Evolutionary conservation across 2,888 invertebrate genomes (phyloP).

Genomic region (Noctua janthina): DNA sequence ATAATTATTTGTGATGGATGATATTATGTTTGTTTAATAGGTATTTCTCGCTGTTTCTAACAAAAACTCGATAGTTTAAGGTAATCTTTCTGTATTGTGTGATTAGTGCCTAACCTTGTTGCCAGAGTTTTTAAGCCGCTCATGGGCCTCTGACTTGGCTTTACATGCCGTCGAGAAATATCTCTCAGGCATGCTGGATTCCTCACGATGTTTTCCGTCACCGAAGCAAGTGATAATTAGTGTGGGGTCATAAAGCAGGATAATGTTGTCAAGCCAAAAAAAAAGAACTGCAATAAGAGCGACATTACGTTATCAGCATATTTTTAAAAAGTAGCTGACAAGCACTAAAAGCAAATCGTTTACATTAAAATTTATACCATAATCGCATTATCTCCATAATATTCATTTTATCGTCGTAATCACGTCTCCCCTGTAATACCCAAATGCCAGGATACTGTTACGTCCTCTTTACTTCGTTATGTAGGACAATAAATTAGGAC

Average conservation of each 20-base stretch:
- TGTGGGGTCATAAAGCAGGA: background rate
- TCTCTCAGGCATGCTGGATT: too few relatives aligned
- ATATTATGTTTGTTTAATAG: too few relatives aligned
- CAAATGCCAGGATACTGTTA: constrained; percentile 66
- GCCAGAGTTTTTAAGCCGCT: too few relatives aligned
- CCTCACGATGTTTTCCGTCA: too few relatives aligned
- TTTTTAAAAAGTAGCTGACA: constrained; percentile 13
- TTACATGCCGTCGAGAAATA: too few relatives aligned
- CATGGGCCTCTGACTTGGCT: too few relatives aligned
- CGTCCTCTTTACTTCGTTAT: constrained; percentile 63
- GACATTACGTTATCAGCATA: background rate
- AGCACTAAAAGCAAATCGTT: constrained; percentile 40
- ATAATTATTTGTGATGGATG: too few relatives aligned
- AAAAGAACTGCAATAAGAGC: constrained; percentile 4
- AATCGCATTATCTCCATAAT: constrained; percentile 46
- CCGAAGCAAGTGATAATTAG: too few relatives aligned
- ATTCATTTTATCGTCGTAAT: constrained; percentile 62
- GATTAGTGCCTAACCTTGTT: too few relatives aligned
- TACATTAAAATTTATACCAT: constrained; percentile 27
- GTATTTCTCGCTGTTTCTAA: background rate
- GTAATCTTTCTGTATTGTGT: too few relatives aligned
- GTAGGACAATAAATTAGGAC: constrained; percentile 82
- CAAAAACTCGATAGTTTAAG: too few relatives aligned
- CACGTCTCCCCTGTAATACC: constrained; percentile 56
- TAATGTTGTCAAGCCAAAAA: background rate